Base-by-base conservation (phyloP, 2,797 vertebrate genomes). In the Numenius phaeopus region DNA sequence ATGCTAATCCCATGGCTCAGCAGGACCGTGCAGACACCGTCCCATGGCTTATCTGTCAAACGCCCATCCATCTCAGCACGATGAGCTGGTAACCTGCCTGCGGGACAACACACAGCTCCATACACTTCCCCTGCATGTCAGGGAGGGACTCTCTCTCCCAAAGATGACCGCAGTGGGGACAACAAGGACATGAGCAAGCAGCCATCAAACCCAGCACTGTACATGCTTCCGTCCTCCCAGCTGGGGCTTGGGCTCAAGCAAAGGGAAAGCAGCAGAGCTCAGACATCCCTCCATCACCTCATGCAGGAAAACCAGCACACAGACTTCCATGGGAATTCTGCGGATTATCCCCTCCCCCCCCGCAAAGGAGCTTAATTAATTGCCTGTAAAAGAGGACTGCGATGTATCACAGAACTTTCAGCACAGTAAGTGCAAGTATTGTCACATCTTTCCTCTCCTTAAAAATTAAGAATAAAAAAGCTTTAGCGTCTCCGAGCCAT, bases 31-130 rank as follows among this genome's bases (percentile, higher is more conserved):
- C 34, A 44, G 29, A 5, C 2, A 2, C 21, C 4, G 1, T 18
- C 39, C 62, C 29, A 8, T 2, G 4, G 44, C 37, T n/a, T 1
- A 37, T 42, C 57, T 87, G 78, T 32, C 72, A 30, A 84, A 40
- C 8, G 2, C 14, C 24, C 67, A 49, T 12, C 27, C 3, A 10
- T 2, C 52, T 82, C 77, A 66, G 37, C 40, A 58, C 34, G 50
- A 57, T 0, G 0, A 42, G 11, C 65, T 1, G 11, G 32, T 22
- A 34, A 65, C 4, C 54, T 52, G 26, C 49, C 37, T 49, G 42
- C 2, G 5, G 49, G n/a, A 32, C 0, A 3, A n/a, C 22, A 21
- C 0, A 0, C 32, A 50, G 52, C 72, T 72, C 61, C 44, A 23
- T 0, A 0, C 6, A 1, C 19, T 5, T 52, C 27, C 29, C 44